Evolutionary conservation across 2,113 vertebrate species (phyloP), one percentile per base, ranked within the genome.

Genomic region (Casuarius casuarius): DNA sequence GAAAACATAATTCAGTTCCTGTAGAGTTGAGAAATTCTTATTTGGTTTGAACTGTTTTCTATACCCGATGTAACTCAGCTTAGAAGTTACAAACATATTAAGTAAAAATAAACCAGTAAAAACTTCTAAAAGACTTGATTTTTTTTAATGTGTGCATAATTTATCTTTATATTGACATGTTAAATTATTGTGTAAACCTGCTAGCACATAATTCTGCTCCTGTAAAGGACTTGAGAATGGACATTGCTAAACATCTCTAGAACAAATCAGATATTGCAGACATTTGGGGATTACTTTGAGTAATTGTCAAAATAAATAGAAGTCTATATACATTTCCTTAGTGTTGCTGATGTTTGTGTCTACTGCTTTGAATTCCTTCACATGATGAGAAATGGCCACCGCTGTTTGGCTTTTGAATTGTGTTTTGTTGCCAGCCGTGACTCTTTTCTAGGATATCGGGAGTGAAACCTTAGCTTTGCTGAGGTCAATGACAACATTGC

Each of bases 261-360:
- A 42, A 33, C 26, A 3, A 10, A 74, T 70, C 18, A 42, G 40
- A 8, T 72, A n/a, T 5, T n/a, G 28, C 0, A 0, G 46, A 33
- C 25, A 52, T 84, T 42, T 26, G 33, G 38, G 51, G 68, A 92
- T 22, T 15, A 10, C 54, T 86, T 44, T 21, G 31, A 49, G 19
- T 16, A 18, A 26, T 14, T 25, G 25, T 72, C 54, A 74, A 82
- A 84, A 84, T 18, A 2, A 46, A 8, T 6, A 38, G 10, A 78
- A 75, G 7, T 56, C 22, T 31, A 12, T 12, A 10, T 4, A n/a
- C 7, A 46, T 72, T 87, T 71, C 75, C 31, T 46, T 42, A 71
- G 26, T 12, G 65, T 16, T 81, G 48, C 22, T 42, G 42, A 16
- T 61, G 28, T 16, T 25, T 61, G 16, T 33, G 22, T 56, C 89